Evolutionary conservation across 2,797 vertebrate genomes (phyloP).

Genomic region (Podarcis siculus): DNA sequence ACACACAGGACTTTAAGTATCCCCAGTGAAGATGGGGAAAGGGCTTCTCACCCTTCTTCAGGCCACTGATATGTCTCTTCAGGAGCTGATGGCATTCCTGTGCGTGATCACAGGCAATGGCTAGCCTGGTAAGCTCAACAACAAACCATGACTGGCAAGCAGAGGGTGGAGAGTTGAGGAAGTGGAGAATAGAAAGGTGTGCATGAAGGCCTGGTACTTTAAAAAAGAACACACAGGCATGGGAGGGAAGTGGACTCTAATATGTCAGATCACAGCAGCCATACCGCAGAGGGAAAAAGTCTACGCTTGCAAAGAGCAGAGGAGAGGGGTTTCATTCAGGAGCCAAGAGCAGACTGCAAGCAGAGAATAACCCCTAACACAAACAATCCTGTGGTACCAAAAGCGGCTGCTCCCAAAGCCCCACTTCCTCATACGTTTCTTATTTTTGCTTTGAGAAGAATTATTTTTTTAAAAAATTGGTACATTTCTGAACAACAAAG

Average conservation of each 20-base stretch:
- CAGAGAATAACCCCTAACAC: conserved; percentile 30
- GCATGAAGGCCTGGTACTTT: neutral
- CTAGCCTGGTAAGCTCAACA: neutral
- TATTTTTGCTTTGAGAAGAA: conserved; percentile 36
- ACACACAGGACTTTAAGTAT: no score
- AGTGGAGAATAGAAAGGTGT: neutral
- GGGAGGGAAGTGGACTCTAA: neutral
- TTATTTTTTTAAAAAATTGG: neutral
- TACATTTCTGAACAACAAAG: conserved; percentile 81
- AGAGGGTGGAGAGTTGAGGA: neutral
- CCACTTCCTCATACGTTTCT: conserved; percentile 26
- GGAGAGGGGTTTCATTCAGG: conserved; percentile 19
- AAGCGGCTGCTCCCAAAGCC: conserved; percentile 38
- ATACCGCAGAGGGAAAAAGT: accelerated
- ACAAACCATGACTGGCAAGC: accelerated
- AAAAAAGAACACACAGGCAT: neutral
- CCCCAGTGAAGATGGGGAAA: no score
- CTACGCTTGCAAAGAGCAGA: neutral
- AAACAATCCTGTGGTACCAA: conserved; percentile 21
- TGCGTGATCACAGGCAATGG: neutral
- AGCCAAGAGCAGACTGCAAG: conserved; percentile 17
- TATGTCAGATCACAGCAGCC: accelerated
- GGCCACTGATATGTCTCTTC: no score
- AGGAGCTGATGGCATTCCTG: neutral
- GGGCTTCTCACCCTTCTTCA: no score